Base-by-base conservation (phyloP, 1,140 invertebrate species). In the Tetramorium parvispinum region DNA sequence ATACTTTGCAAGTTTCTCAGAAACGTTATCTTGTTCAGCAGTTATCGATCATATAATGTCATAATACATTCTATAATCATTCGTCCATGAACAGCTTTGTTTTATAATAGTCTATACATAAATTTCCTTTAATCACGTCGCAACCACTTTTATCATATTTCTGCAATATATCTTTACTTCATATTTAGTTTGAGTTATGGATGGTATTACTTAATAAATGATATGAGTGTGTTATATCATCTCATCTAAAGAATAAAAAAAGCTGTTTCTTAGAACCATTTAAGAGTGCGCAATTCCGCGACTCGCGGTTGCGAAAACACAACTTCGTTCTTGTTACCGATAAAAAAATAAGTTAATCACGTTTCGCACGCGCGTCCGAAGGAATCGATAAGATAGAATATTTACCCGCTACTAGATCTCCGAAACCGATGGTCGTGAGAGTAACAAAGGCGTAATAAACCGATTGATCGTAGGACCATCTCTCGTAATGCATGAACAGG, bases 391-490 rank as follows among this genome's bases (percentile, higher is more conserved):
- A 83, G 79, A 83, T 83, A 83, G 79, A 2, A 83, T 37, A 43
- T 92, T 94, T 93, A 97, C 97, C 97, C 91, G 98, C 98, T 21
- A 99, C 98, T 91, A 97, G 97, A 95, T 99, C 98, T 51, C 98
- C 98, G 94, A 99, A 99, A 27, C 98, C 98, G 90, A 99, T 99
- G 10, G 98, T 99, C 0, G 98, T 98, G 3, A 99, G 96, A 0
- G 98, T 98, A 40, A 99, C 98, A 94, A 98, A 99, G 18, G 98
- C 97, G 91, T 98, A 99, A 93, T 99, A 99, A 55, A 99, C 96
- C 0, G 98, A 96, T 61, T 98, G 97, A n/a, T 98, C 96, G 92
- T 98, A 99, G 2, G 96, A 96, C 98, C 98, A 99, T 0, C 96
- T 96, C 95, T 99, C 98, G 85, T 98, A 98, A 51, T 97, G 96